These are phyloP conservation scores for Myiagra hebetior DNA, from an alignment of 2,113 vertebrate species.

Conservation along the genomic window DNA sequence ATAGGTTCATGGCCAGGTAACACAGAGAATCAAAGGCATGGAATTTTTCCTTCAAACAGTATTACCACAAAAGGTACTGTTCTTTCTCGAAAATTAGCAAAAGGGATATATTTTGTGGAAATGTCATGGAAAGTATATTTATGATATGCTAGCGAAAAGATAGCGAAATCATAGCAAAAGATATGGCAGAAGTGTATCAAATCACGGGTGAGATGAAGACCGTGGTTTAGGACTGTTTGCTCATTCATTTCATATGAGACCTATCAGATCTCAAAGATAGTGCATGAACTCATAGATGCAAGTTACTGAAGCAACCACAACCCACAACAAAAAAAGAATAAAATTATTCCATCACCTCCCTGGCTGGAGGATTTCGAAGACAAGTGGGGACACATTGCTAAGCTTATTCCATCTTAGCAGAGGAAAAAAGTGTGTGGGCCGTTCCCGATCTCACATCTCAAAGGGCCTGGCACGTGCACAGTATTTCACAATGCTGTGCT, in stretches of 20 bases:
- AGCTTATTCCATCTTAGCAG: neutral
- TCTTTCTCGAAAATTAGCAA: neutral
- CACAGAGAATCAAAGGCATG: neutral
- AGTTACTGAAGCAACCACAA: neutral
- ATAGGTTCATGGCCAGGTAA: neutral
- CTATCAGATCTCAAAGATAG: neutral
- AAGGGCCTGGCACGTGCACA: fast-evolving
- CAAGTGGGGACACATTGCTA: neutral
- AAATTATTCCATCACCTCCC: neutral
- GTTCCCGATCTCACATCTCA: neutral
- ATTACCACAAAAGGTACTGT: neutral
- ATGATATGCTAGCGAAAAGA: neutral
- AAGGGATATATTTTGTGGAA: neutral
- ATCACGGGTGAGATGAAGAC: neutral
- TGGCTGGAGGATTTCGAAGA: neutral
- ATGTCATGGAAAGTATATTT: neutral
- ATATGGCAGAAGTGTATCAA: neutral
- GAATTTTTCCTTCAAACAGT: neutral
- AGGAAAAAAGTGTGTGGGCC: fast-evolving
- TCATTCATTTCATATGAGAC: neutral
- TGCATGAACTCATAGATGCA: neutral
- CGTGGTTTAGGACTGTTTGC: neutral
- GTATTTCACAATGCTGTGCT: neutral
- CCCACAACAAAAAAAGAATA: neutral
- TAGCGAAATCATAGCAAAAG: too few relatives aligned